phyloP scores from a whole-genome alignment of 2,888 invertebrate genomes.

The Dynastes tityus region DNA sequence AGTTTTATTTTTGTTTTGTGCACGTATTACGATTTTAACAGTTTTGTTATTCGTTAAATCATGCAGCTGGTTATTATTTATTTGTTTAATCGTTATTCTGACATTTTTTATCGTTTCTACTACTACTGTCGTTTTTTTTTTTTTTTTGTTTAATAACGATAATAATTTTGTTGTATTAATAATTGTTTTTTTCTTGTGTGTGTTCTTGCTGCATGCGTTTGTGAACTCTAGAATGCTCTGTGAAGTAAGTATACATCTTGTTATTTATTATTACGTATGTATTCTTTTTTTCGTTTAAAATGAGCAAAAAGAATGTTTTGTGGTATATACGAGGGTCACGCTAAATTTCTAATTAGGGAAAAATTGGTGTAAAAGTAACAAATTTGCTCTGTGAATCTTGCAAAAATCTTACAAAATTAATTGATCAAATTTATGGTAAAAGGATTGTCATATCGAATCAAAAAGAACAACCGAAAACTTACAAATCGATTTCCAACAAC shows the following conservation, averaged over 20 bases:
- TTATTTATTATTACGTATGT: conserved; percentile 24
- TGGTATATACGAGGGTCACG: conserved; percentile 30
- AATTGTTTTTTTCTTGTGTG: conserved; percentile 39
- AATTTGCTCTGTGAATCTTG: no score
- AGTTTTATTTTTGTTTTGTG: conserved; percentile 1
- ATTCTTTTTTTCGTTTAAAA: background rate
- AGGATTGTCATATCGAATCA: no score
- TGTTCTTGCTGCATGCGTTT: conserved; percentile 45
- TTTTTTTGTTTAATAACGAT: conserved; percentile 21
- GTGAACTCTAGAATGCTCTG: conserved; percentile 36
- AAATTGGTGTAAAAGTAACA: no score
- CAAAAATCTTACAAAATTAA: no score
- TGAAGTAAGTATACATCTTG: conserved; percentile 46
- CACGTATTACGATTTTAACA: no score
- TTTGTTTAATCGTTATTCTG: background rate
- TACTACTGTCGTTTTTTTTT: background rate
- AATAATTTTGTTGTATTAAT: conserved; percentile 34
- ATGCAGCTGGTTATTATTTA: background rate
- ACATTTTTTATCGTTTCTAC: background rate
- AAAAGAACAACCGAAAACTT: no score
- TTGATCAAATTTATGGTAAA: no score
- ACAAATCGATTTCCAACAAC: no score
- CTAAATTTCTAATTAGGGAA: conserved; percentile 6
- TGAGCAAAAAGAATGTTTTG: background rate
- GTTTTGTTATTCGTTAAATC: conserved; percentile 2